phyloP scores from a whole-genome alignment of 2,113 vertebrate genomes.

The Gasterosteus aculeatus region DNA sequence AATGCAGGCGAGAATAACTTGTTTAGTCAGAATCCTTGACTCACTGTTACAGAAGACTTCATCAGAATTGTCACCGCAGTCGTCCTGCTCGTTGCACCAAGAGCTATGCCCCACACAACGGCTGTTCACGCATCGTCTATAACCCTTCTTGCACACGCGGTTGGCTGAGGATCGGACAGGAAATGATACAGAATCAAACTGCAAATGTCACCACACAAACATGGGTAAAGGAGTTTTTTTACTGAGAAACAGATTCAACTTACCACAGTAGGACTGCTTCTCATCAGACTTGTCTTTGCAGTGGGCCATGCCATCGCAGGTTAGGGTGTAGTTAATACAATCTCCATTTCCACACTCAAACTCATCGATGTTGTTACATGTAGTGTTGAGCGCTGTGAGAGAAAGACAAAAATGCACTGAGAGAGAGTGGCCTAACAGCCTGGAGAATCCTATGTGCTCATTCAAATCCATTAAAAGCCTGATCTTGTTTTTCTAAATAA shows the following conservation, averaged over 20 bases:
- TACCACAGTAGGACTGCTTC: constrained; percentile 97
- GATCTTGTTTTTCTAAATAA: not conserved
- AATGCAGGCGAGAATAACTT: not conserved
- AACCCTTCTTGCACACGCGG: constrained; percentile 93
- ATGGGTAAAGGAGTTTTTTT: not conserved
- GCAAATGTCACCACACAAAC: constrained; percentile 26
- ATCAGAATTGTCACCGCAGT: constrained; percentile 94
- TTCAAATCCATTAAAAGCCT: not conserved
- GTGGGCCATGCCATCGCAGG: constrained; percentile 89
- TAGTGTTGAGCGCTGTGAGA: constrained; percentile 87
- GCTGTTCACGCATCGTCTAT: constrained; percentile 89
- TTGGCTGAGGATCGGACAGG: constrained; percentile 78
- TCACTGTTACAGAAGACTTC: constrained; percentile 95
- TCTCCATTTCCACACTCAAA: constrained; percentile 98
- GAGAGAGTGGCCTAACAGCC: not conserved
- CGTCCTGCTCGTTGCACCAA: constrained; percentile 91
- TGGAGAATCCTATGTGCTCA: not conserved
- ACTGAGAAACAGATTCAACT: constrained; percentile 14
- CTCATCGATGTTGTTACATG: constrained; percentile 88
- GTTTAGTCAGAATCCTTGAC: constrained; percentile 38
- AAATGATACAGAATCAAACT: constrained; percentile 29
- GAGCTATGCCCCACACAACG: constrained; percentile 87
- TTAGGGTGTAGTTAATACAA: constrained; percentile 93
- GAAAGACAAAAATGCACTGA: constrained; percentile 22
- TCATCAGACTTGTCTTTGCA: constrained; percentile 99